A percentile compares a stretch with the other conserved stretches of the same genome.
phyloP scores from a whole-genome alignment of 2,797 vertebrate species.

The Clamator glandarius region DNA sequence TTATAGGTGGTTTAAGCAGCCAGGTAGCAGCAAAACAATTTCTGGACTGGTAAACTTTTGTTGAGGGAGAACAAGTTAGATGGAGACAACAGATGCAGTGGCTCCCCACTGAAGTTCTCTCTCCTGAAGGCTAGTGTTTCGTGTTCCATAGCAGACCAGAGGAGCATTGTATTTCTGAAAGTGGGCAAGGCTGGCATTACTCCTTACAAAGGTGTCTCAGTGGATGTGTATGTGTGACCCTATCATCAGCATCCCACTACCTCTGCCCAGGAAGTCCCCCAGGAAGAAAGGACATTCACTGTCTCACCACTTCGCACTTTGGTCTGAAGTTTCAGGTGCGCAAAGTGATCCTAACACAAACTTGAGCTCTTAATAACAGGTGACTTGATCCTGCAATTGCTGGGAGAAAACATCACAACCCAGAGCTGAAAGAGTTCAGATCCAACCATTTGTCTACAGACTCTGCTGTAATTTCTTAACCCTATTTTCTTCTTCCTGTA shows the following conservation, averaged over 20 bases:
- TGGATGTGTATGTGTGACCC: neutral
- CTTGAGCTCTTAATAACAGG: neutral
- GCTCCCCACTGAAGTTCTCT: neutral
- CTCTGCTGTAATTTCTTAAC: neutral
- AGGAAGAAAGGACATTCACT: neutral
- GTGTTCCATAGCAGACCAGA: neutral
- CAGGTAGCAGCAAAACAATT: neutral
- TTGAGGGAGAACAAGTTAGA: neutral
- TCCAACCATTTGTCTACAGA: neutral
- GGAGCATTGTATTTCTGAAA: neutral
- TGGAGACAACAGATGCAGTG: neutral
- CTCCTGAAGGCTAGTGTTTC: neutral
- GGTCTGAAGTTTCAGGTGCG: neutral
- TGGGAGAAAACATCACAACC: neutral
- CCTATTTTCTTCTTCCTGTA: neutral
- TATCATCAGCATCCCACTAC: neutral
- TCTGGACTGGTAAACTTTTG: neutral
- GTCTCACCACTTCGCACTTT: neutral
- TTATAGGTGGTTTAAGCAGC: neutral
- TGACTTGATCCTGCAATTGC: neutral
- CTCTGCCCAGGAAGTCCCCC: neutral
- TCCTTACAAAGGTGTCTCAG: neutral
- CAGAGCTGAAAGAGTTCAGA: neutral
- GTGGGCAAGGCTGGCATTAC: neutral
- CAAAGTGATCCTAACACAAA: neutral